phyloP scores from a whole-genome alignment of 2,797 vertebrate species.

The Phalloptychus januarius region DNA sequence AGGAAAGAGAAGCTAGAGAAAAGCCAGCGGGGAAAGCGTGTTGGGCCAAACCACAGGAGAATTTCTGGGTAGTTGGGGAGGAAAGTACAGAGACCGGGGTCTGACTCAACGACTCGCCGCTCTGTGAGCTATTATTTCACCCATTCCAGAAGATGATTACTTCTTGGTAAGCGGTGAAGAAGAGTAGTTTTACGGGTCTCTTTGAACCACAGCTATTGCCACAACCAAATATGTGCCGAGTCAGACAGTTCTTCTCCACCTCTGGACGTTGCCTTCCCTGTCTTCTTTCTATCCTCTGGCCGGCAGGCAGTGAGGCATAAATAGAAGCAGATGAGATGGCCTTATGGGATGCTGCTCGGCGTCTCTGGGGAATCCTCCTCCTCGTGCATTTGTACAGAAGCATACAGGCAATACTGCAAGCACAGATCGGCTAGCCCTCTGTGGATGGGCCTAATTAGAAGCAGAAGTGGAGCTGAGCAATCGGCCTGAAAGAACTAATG shows the following conservation, averaged over 20 bases:
- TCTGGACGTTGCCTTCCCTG: constrained; percentile 3
- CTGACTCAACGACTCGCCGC: constrained; percentile 46
- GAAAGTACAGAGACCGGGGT: constrained; percentile 53
- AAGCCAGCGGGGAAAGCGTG: constrained; percentile 18
- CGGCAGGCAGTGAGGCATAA: constrained; percentile 30
- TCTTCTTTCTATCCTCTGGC: neutral
- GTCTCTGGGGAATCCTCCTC: constrained; percentile 23
- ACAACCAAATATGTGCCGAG: constrained; percentile 64
- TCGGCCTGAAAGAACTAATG: constrained; percentile 50
- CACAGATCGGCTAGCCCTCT: constrained; percentile 43
- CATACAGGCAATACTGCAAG: constrained; percentile 10
- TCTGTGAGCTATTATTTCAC: constrained; percentile 67
- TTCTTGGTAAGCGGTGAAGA: constrained; percentile 33
- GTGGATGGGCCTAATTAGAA: constrained; percentile 70
- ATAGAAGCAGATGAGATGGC: constrained; percentile 31
- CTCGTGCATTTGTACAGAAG: constrained; percentile 1
- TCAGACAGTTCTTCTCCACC: constrained; percentile 44
- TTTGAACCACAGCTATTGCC: constrained; percentile 44
- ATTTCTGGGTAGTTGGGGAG: constrained; percentile 66
- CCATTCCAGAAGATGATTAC: constrained; percentile 43
- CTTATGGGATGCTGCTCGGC: constrained; percentile 20
- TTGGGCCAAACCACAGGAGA: constrained; percentile 61
- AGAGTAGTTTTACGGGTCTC: constrained; percentile 25
- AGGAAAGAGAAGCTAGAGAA: constrained; percentile 15
- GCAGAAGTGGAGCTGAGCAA: constrained; percentile 63